Conservation (phyloP, 2,797 vertebrate species). For the Pseudochirops cupreus region DNA sequence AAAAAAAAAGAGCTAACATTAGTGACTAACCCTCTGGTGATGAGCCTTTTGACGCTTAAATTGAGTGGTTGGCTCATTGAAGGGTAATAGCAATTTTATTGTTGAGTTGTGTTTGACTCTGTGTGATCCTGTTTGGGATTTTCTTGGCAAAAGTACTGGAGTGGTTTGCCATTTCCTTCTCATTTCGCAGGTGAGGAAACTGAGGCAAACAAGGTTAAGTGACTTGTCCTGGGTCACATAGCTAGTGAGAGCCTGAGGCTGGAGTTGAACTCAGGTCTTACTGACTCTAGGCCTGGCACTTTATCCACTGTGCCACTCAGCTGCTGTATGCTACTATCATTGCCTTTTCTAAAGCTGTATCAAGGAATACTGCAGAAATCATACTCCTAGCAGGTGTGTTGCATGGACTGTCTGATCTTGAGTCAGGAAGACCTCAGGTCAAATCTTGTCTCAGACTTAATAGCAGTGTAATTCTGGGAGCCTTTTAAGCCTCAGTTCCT, state of each 20-base stretch:
- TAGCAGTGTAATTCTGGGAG: not conserved
- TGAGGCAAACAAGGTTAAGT: not conserved
- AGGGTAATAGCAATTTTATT: not conserved
- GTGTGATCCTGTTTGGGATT: too few relatives aligned
- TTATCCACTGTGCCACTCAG: too few relatives aligned
- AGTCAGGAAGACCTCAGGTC: not conserved
- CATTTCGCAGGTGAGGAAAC: not conserved
- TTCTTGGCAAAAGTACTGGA: not conserved
- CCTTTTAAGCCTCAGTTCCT: not conserved
- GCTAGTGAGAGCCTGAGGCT: not conserved
- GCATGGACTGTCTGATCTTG: not conserved
- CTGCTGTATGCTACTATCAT: too few relatives aligned
- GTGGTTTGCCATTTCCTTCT: not conserved
- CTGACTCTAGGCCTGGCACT: not conserved
- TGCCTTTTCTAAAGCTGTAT: too few relatives aligned
- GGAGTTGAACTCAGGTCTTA: not conserved
- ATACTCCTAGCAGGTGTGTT: not conserved
- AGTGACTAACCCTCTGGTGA: too few relatives aligned
- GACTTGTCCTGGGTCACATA: not conserved
- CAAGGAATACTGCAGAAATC: not conserved
- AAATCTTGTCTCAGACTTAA: not conserved
- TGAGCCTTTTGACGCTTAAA: not conserved
- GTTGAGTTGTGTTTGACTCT: not conserved
- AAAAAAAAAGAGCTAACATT: not conserved
- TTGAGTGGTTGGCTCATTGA: not conserved